phyloP scores from a whole-genome alignment of 2,888 invertebrate genomes.

The Synanthedon tipuliformis region DNA sequence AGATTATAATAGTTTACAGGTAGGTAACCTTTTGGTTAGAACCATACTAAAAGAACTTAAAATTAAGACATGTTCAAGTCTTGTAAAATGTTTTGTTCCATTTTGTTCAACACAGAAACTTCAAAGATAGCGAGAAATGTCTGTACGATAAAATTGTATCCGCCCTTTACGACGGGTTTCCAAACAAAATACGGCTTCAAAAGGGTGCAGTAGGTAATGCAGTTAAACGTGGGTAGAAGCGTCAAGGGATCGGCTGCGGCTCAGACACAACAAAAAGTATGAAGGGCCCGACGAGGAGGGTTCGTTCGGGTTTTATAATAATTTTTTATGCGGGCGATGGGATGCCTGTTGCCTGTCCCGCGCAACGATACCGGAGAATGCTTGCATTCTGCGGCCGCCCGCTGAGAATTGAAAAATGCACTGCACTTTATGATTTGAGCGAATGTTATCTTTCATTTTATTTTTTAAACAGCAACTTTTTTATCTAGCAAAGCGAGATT shows the following conservation, averaged over 20 bases:
- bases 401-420: background rate
- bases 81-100: too few relatives aligned
- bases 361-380: background rate
- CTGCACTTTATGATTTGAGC: background rate
- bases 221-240: slow-evolving; percentile 11
- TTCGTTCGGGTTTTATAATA: slow-evolving; percentile 25
- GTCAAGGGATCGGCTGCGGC: slow-evolving; percentile 9
- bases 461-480: background rate
- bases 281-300: slow-evolving; percentile 26
- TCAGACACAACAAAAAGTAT: slow-evolving; percentile 31
- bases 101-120: background rate
- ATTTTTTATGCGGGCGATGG: slow-evolving; percentile 37
- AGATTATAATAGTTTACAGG: too few relatives aligned
- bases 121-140: background rate
- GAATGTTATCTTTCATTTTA: background rate
- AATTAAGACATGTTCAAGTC: too few relatives aligned
- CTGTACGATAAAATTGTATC: slow-evolving; percentile 4
- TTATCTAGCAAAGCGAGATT: background rate
- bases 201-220: slow-evolving; percentile 34
- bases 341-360: slow-evolving; percentile 13
- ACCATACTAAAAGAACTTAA: too few relatives aligned
- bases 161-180: background rate
- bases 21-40: too few relatives aligned
- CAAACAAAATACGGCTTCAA: slow-evolving; percentile 23
- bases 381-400: background rate